These are phyloP conservation scores for Apostichopus leukothele DNA, from an alignment of 53 echinoderm and acorn worm species.

Conservation along the genomic window DNA sequence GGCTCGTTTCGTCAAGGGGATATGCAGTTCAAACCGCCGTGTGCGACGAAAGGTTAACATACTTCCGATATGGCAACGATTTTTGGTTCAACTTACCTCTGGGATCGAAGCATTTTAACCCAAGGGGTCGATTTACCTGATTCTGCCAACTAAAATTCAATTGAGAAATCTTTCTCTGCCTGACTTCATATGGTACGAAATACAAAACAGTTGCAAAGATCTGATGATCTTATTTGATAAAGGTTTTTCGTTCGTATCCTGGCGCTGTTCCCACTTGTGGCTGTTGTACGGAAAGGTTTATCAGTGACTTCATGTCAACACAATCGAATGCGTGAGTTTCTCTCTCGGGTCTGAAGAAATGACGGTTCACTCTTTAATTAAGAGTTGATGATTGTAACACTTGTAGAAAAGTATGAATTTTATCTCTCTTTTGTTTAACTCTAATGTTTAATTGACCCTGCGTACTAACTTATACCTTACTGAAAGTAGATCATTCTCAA, in stretches of 20 bases:
- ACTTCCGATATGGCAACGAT: slow-evolving; percentile 31
- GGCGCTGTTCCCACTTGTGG: neutral
- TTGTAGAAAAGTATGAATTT: too few species aligned
- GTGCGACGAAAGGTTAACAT: slow-evolving; percentile 8
- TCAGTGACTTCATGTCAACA: too few species aligned
- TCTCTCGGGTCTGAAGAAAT: too few species aligned
- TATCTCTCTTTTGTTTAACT: too few species aligned
- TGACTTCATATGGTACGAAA: slow-evolving; percentile 14
- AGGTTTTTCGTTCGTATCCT: neutral
- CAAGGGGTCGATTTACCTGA: slow-evolving; percentile 24
- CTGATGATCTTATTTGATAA: neutral
- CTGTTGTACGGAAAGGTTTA: neutral
- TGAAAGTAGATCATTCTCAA: too few species aligned
- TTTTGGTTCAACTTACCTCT: neutral
- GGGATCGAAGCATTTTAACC: slow-evolving; percentile 18
- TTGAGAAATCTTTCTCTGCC: slow-evolving; percentile 5
- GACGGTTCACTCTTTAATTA: too few species aligned
- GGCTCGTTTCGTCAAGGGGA: neutral
- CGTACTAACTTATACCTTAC: too few species aligned
- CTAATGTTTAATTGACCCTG: too few species aligned
- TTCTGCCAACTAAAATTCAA: slow-evolving; percentile 32
- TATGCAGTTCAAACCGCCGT: neutral
- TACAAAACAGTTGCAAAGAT: neutral
- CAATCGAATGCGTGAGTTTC: too few species aligned
- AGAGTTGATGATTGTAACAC: too few species aligned